Percentiles rank a stretch among this genome's conserved stretches.
phyloP scores from a whole-genome alignment of 2,888 invertebrate species.

The Ormyrus labotus region DNA sequence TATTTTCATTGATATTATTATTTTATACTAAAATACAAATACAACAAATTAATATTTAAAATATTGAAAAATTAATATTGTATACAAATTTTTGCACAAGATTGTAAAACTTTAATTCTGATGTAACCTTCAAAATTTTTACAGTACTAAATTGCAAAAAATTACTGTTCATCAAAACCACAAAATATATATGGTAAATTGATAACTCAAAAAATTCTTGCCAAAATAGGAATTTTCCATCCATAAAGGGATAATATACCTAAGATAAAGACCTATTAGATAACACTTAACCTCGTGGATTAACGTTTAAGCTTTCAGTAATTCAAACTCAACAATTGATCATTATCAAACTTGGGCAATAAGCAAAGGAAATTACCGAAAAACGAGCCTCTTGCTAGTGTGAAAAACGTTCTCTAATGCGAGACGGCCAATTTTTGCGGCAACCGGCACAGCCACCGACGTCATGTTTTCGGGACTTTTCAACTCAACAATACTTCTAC shows the following conservation, averaged over 20 bases:
- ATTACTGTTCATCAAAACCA: too few species aligned
- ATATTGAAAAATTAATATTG: too few species aligned
- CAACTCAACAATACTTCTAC: background rate
- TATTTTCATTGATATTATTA: too few species aligned
- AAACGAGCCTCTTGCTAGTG: conserved; percentile 74
- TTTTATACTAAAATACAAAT: too few species aligned
- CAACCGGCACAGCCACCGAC: conserved; percentile 77
- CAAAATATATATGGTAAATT: conserved; percentile 3
- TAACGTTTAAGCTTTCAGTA: background rate
- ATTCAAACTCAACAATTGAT: background rate
- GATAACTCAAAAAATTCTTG: background rate
- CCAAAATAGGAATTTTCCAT: background rate
- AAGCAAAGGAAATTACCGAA: conserved; percentile 74
- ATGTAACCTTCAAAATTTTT: background rate
- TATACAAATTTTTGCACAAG: too few species aligned
- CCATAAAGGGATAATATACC: too few species aligned
- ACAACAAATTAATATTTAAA: too few species aligned
- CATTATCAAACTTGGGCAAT: background rate
- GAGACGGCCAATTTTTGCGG: conserved; percentile 77
- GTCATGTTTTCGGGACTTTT: conserved; percentile 73
- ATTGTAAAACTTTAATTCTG: too few species aligned
- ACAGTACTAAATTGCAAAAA: too few species aligned
- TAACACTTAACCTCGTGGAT: conserved; percentile 64
- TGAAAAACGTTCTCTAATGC: conserved; percentile 77
- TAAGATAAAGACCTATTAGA: conserved; percentile 54